phyloP scores from a whole-genome alignment of 2,888 invertebrate species.

The Pharmacophagus antenor region DNA sequence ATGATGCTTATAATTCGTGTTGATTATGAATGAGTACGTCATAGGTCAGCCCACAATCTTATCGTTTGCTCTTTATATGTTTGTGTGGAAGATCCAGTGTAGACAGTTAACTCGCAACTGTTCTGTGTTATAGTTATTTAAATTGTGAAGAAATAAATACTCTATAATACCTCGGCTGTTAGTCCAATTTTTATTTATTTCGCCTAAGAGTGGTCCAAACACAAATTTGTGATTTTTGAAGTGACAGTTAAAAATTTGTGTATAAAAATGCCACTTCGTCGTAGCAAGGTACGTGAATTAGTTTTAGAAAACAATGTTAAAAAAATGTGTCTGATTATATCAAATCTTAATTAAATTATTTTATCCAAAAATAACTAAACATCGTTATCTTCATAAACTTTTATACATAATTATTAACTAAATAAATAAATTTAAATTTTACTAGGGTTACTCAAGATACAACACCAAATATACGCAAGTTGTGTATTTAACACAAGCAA shows the following conservation, averaged over 20 bases:
- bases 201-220: constrained; percentile 29
- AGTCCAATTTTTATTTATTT: constrained; percentile 25
- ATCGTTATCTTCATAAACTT: neutral
- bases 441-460: too few relatives aligned
- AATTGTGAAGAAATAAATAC: constrained; percentile 40
- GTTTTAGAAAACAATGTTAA: neutral
- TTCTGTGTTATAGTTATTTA: constrained; percentile 56
- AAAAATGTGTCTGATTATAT: neutral
- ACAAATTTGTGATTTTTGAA: constrained; percentile 35
- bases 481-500: too few relatives aligned
- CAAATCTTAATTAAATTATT: neutral
- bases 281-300: constrained; percentile 68
- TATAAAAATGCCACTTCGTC: constrained; percentile 71
- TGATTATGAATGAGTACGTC: constrained; percentile 70
- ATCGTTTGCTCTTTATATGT: constrained; percentile 76
- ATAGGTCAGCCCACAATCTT: constrained; percentile 73
- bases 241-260: constrained; percentile 36
- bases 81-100: constrained; percentile 69
- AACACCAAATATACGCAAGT: too few relatives aligned
- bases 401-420: too few relatives aligned
- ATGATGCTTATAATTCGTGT: constrained; percentile 67
- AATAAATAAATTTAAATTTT: too few relatives aligned
- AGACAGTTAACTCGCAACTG: constrained; percentile 72
- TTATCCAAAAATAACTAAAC: neutral
- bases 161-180: constrained; percentile 20